These are phyloP conservation scores for Aptenodytes forsteri DNA, from an alignment of 2,113 vertebrate genomes.

Conservation along the genomic window DNA sequence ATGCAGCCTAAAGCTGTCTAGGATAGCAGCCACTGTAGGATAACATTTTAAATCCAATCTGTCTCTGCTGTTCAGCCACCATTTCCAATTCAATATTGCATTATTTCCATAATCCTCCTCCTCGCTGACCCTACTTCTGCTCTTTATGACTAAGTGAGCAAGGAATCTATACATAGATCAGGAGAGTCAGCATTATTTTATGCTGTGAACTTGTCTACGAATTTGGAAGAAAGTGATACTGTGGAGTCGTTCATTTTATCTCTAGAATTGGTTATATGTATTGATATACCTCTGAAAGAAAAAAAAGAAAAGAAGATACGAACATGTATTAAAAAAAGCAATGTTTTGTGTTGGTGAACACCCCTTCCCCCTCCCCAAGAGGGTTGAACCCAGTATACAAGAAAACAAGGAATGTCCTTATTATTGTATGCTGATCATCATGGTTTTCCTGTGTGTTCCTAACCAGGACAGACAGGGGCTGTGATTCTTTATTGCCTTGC, in stretches of 20 bases:
- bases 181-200: background rate
- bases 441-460: background rate
- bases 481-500: background rate
- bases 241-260: background rate
- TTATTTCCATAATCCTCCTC: constrained; percentile 8
- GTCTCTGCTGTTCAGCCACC: background rate
- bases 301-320: background rate
- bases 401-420: background rate
- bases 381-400: background rate
- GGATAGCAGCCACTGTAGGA: background rate
- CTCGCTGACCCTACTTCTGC: background rate
- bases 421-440: background rate
- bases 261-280: background rate
- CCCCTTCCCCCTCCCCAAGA: rapidly evolving
- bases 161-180: background rate
- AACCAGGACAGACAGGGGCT: background rate
- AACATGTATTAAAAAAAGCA: background rate
- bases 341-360: background rate
- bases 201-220: background rate
- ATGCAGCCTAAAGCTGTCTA: background rate
- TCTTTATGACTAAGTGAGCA: background rate
- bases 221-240: background rate
- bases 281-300: background rate
- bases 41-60: constrained; percentile 3
- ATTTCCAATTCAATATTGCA: constrained; percentile 1